A percentile compares a stretch with the other conserved stretches of the same genome.
These are phyloP conservation scores for Sorex araneus DNA, from an alignment of 2,113 vertebrate species.

Conservation along the genomic window DNA sequence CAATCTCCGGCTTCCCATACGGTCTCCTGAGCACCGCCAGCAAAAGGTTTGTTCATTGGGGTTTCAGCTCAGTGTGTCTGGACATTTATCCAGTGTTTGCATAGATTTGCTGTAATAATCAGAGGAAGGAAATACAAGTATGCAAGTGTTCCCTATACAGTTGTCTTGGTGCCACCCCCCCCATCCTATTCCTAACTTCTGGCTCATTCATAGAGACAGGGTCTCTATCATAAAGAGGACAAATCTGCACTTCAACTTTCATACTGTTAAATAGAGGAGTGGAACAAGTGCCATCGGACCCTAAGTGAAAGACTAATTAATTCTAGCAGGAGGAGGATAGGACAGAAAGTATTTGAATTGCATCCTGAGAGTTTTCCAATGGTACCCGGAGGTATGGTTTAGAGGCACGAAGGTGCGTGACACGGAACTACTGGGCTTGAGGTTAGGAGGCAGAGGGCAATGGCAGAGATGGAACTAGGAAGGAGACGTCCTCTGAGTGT, in stretches of 20 bases:
- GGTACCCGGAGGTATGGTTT: not conserved
- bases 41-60: too few species aligned
- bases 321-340: not conserved
- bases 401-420: not conserved
- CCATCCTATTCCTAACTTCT: not conserved
- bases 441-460: not conserved
- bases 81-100: too few species aligned
- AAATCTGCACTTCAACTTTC: slow-evolving; percentile 6
- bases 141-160: too few species aligned
- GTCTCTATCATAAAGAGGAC: slow-evolving; percentile 12
- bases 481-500: slow-evolving; percentile 33
- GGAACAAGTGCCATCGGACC: not conserved
- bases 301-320: not conserved
- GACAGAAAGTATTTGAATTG: slow-evolving; percentile 23
- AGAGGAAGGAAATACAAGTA: too few species aligned
- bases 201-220: slow-evolving; percentile 20
- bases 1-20: too few species aligned
- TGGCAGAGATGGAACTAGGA: not conserved
- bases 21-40: too few species aligned
- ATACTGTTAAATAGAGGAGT: slow-evolving; percentile 22
- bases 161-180: too few species aligned
- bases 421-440: slow-evolving; percentile 11
- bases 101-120: too few species aligned
- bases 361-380: too few species aligned
- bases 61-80: too few species aligned